Conservation (phyloP, 2,888 invertebrate genomes). For the Caenorhabditis sp. region DNA sequence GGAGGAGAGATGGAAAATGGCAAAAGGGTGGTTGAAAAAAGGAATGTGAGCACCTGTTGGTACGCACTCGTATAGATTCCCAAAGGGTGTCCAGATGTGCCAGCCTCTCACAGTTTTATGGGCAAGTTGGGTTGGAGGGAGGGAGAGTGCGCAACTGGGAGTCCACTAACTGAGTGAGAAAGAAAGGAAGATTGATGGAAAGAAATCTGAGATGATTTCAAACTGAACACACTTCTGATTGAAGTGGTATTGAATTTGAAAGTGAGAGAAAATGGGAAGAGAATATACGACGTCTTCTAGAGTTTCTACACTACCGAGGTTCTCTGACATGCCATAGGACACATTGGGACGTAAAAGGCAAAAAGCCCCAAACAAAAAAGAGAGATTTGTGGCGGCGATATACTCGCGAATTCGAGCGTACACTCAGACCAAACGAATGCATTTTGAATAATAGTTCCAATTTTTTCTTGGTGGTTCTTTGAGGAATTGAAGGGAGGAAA, state of each 20-base stretch:
- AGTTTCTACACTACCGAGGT: slow-evolving; percentile 50
- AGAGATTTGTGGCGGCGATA: slow-evolving; percentile 65
- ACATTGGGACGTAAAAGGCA: slow-evolving; percentile 26
- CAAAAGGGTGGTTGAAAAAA: background rate
- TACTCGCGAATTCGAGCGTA: slow-evolving; percentile 41
- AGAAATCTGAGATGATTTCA: slow-evolving; percentile 61
- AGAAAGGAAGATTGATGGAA: slow-evolving; percentile 33
- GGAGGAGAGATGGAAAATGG: background rate
- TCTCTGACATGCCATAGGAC: slow-evolving; percentile 43
- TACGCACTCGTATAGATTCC: slow-evolving; percentile 25
- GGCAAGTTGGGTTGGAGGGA: slow-evolving; percentile 39
- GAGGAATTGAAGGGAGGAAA: slow-evolving; percentile 11
- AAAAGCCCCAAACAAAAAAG: slow-evolving; percentile 33
- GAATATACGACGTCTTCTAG: slow-evolving; percentile 42
- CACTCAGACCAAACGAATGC: slow-evolving; percentile 34
- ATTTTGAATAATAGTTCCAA: slow-evolving; percentile 56
- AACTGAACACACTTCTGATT: slow-evolving; percentile 62
- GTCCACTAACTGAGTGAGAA: slow-evolving; percentile 3
- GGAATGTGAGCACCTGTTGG: slow-evolving; percentile 42
- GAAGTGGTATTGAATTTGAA: slow-evolving; percentile 57
- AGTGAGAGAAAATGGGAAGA: background rate
- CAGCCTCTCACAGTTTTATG: slow-evolving; percentile 59
- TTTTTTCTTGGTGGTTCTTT: slow-evolving; percentile 19
- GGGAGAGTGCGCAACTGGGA: slow-evolving; percentile 21
- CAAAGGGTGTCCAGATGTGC: slow-evolving; percentile 54